Evolutionary conservation across 2,797 vertebrate genomes (phyloP).

Genomic region (Poeciliopsis paucimaculata): DNA sequence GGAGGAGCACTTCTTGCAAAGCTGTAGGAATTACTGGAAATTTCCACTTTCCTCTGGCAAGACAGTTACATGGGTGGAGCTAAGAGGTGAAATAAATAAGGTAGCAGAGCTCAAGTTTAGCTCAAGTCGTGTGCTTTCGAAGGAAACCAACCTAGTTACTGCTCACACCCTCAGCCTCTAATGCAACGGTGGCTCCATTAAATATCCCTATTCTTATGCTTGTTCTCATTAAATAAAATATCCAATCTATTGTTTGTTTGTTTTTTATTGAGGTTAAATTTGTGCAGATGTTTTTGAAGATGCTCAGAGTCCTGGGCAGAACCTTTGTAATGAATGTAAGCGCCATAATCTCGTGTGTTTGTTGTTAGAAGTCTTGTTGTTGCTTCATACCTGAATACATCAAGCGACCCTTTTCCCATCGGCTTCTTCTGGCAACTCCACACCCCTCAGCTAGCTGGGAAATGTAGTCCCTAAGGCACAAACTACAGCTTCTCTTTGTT

Average conservation of each 20-base stretch:
- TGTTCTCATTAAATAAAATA: background rate
- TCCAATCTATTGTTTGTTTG: background rate
- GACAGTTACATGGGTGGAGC: constrained; percentile 67
- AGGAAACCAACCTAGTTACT: constrained; percentile 10
- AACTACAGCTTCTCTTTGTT: constrained; percentile 19
- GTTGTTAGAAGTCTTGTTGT: constrained; percentile 22
- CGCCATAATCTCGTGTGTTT: background rate
- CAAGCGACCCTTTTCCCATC: constrained; percentile 34
- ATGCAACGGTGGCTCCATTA: background rate
- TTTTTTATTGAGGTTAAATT: background rate
- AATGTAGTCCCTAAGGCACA: constrained; percentile 31
- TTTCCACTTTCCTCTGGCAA: constrained; percentile 81
- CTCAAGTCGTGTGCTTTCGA: constrained; percentile 2
- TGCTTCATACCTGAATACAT: constrained; percentile 29
- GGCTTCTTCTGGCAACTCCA: constrained; percentile 21
- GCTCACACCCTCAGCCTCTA: background rate
- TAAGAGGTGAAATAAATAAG: constrained; percentile 69
- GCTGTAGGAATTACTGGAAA: constrained; percentile 82
- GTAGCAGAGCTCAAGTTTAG: constrained; percentile 34
- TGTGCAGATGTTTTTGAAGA: background rate
- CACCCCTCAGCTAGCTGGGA: constrained; percentile 31
- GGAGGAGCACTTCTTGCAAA: constrained; percentile 69
- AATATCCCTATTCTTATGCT: background rate
- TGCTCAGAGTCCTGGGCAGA: background rate
- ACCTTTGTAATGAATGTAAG: background rate